These are phyloP conservation scores for Paedocypris micromegethes DNA, from an alignment of 2,797 vertebrate genomes.

Conservation along the genomic window DNA sequence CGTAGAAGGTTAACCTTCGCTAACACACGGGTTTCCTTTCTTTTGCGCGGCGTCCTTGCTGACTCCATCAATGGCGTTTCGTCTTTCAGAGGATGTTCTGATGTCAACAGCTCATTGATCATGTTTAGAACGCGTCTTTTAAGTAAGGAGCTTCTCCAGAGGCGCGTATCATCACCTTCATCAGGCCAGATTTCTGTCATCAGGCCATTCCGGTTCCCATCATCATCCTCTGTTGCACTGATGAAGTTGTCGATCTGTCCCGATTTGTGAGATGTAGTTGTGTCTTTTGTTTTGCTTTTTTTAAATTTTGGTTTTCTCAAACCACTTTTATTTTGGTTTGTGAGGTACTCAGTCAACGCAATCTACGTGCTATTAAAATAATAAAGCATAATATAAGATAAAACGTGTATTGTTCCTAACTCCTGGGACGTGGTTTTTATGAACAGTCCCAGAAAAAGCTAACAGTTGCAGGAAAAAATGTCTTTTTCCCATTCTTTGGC, in stretches of 20 bases:
- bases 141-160: slow-evolving; percentile 32
- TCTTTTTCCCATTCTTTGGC: too few species aligned
- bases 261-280: too few species aligned
- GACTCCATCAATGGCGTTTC: slow-evolving; percentile 24
- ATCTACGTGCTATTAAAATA: too few species aligned
- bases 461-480: too few species aligned
- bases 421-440: too few species aligned
- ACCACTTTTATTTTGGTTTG: too few species aligned
- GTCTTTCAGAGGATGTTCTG: slow-evolving; percentile 43
- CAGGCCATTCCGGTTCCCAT: slow-evolving; percentile 6
- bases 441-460: too few species aligned
- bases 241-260: too few species aligned
- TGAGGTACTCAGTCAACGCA: too few species aligned
- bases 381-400: too few species aligned
- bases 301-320: too few species aligned
- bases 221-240: slow-evolving; percentile 2
- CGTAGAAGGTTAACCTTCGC: not conserved
- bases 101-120: slow-evolving; percentile 42
- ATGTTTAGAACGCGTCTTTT: slow-evolving; percentile 33
- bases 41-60: slow-evolving; percentile 18
- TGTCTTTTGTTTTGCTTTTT: not conserved
- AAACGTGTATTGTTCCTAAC: too few species aligned
- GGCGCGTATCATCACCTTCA: slow-evolving; percentile 39
- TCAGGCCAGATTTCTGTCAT: slow-evolving; percentile 30
- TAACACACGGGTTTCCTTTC: not conserved